Evolutionary conservation across 2,888 invertebrate species (phyloP).

Genomic region (Platycnemis pennipes): DNA sequence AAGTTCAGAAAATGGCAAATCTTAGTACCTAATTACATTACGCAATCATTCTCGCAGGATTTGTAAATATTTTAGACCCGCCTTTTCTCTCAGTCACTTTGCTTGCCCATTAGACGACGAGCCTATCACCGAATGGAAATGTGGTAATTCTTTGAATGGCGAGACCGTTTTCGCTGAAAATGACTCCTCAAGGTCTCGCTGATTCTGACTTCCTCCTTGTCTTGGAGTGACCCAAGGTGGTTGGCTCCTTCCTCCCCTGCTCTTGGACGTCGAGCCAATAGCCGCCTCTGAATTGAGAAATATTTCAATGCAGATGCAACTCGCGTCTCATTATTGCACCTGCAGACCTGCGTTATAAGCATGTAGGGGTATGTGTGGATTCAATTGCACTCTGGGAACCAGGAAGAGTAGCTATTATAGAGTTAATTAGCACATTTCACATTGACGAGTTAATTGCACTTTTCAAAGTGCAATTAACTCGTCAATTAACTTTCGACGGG

Average conservation of each 20-base stretch:
- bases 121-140: background rate
- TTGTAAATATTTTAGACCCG: no score
- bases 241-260: background rate
- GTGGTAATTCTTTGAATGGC: background rate
- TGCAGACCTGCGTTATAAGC: background rate
- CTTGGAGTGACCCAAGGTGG: slow-evolving; percentile 1
- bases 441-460: no score
- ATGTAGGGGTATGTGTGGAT: background rate
- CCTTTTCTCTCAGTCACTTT: background rate
- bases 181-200: background rate
- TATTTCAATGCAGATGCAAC: background rate
- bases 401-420: background rate
- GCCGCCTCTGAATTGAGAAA: background rate
- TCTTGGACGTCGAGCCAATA: background rate
- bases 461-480: no score
- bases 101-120: background rate
- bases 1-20: no score
- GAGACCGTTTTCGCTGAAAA: background rate
- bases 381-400: background rate
- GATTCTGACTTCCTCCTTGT: slow-evolving; percentile 14
- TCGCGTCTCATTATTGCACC: background rate
- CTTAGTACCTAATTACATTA: no score
- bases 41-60: no score
- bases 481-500: no score
- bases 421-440: background rate